Conservation (phyloP, 64 coral and sea anemone genomes). For the Porites lutea region DNA sequence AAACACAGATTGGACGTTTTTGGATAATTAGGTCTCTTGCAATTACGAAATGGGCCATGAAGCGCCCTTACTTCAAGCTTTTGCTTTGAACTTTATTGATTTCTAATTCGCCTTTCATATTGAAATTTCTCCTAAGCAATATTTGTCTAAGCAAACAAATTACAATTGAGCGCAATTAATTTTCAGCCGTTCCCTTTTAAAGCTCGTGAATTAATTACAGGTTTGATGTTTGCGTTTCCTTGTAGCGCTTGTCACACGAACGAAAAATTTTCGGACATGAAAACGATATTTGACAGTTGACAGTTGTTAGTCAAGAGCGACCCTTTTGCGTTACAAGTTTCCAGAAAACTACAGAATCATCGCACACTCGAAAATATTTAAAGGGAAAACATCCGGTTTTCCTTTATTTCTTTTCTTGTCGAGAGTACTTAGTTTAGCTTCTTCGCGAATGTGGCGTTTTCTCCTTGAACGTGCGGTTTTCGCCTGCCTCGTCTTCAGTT, state of each 20-base stretch:
- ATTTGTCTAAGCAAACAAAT: slow-evolving; percentile 41
- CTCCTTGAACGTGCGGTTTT: background rate
- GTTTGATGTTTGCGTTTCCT: background rate
- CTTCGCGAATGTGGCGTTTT: background rate
- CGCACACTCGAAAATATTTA: too few relatives aligned
- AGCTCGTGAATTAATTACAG: slow-evolving; percentile 12
- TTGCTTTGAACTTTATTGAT: slow-evolving; percentile 23
- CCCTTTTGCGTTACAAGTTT: background rate
- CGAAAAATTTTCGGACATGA: background rate
- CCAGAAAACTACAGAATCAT: background rate
- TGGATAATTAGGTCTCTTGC: slow-evolving; percentile 10
- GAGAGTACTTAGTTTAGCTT: background rate
- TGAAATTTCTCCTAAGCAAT: slow-evolving; percentile 9
- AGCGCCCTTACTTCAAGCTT: background rate
- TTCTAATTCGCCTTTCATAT: slow-evolving; percentile 30
- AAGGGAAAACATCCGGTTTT: background rate
- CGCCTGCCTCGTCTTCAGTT: background rate
- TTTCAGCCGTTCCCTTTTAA: background rate
- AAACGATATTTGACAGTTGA: background rate
- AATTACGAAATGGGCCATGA: background rate
- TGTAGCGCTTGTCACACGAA: background rate
- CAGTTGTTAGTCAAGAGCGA: background rate
- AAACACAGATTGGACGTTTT: background rate
- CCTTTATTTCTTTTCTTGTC: background rate
- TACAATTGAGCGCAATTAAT: slow-evolving; percentile 37